phyloP scores from a whole-genome alignment of 2,888 invertebrate species.

The Anagyrus pseudococci region DNA sequence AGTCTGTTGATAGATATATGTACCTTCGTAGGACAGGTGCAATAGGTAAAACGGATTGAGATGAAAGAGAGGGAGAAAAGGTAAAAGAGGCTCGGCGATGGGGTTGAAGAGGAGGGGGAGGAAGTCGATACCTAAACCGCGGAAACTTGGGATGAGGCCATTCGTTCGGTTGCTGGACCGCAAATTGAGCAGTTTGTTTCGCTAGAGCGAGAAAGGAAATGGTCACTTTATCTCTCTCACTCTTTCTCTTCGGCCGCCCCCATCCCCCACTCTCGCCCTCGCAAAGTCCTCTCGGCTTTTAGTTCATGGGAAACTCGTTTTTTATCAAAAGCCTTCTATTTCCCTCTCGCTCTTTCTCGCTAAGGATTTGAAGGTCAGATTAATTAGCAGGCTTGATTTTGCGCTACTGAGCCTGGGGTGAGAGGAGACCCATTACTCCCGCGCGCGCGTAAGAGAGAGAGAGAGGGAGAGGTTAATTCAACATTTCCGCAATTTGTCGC shows the following conservation, averaged over 20 bases:
- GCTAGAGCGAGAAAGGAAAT: constrained; percentile 32
- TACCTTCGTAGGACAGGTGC: neutral
- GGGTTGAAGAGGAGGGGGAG: neutral
- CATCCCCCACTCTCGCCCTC: neutral
- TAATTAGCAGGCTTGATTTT: too few relatives aligned
- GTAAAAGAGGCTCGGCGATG: neutral
- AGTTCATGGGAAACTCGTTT: constrained; percentile 12
- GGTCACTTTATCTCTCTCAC: constrained; percentile 25
- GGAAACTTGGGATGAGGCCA: constrained; percentile 48
- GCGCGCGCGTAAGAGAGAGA: too few relatives aligned
- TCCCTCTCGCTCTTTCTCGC: neutral
- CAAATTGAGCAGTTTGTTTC: constrained; percentile 59
- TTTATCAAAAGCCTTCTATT: constrained; percentile 4
- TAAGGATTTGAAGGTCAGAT: too few relatives aligned
- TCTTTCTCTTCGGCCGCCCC: neutral
- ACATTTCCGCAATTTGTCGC: too few relatives aligned
- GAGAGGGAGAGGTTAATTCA: too few relatives aligned
- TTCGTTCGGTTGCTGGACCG: constrained; percentile 52
- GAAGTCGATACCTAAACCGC: constrained; percentile 49
- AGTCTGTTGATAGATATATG: too few relatives aligned
- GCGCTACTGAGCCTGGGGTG: too few relatives aligned
- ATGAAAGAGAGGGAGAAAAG: constrained; percentile 1
- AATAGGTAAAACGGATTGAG: neutral
- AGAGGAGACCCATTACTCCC: too few relatives aligned
- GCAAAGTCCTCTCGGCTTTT: neutral